Evolutionary conservation across 2,888 invertebrate species (phyloP).

Genomic region (Cryptus viduatorius): DNA sequence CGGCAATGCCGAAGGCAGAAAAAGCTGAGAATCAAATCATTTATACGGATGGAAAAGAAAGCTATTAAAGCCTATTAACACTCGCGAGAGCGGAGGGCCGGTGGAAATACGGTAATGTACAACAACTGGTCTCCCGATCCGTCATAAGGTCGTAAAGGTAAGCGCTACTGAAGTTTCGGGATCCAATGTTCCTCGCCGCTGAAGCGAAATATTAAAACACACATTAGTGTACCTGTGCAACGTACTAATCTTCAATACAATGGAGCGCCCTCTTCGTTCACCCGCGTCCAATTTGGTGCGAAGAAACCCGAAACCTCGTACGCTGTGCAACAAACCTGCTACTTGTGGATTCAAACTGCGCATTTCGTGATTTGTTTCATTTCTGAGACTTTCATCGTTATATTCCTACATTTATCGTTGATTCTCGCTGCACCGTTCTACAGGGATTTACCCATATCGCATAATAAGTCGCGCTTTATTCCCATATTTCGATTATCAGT

Average conservation of each 20-base stretch:
- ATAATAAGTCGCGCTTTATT: no score
- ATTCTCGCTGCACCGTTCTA: no score
- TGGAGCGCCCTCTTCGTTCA: conserved; percentile 71
- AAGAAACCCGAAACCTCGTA: conserved; percentile 61
- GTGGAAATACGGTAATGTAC: conserved; percentile 13
- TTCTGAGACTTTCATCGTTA: no score
- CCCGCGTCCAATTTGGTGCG: conserved; percentile 68
- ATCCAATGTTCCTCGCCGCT: conserved; percentile 72
- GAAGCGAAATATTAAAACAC: conserved; percentile 74
- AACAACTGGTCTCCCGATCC: conserved; percentile 7
- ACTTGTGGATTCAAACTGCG: no score
- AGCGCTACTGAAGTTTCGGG: not conserved
- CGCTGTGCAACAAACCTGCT: not conserved
- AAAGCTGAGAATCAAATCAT: conserved; percentile 4
- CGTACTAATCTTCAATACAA: conserved; percentile 76
- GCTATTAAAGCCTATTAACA: conserved; percentile 68
- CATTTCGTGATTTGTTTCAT: no score
- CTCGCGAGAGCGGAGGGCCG: conserved; percentile 37
- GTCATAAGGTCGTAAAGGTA: not conserved
- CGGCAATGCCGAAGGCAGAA: not conserved
- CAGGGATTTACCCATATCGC: no score
- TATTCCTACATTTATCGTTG: no score
- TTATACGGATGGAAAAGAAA: conserved; percentile 22
- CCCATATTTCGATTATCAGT: no score
- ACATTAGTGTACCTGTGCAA: conserved; percentile 73